These are phyloP conservation scores for Andrena bucephala DNA, from an alignment of 2,888 invertebrate genomes.

Conservation along the genomic window DNA sequence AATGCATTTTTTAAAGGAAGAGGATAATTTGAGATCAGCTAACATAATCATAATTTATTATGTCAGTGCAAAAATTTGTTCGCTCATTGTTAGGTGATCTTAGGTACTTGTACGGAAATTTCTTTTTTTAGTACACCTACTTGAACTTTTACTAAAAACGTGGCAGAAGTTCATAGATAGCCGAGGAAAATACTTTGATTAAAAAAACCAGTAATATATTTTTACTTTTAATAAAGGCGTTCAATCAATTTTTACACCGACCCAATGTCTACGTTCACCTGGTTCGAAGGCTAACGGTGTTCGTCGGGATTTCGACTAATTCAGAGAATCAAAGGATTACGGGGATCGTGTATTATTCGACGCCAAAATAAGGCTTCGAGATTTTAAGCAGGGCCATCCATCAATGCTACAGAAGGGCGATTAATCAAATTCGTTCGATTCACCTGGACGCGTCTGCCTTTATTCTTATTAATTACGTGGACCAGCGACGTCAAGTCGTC, in stretches of 20 bases:
- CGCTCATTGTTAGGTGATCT: too few relatives aligned
- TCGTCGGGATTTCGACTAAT: slow-evolving; percentile 22
- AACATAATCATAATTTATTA: slow-evolving; percentile 25
- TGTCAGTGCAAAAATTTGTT: too few relatives aligned
- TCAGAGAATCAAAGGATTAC: slow-evolving; percentile 30
- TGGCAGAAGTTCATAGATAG: too few relatives aligned
- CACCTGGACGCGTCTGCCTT: slow-evolving; percentile 46
- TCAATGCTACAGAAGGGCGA: slow-evolving; percentile 28
- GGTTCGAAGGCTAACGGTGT: slow-evolving; percentile 2
- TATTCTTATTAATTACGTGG: slow-evolving; percentile 62
- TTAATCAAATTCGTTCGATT: slow-evolving; percentile 55
- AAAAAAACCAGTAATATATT: too few relatives aligned
- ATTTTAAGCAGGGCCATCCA: slow-evolving; percentile 32
- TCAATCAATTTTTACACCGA: too few relatives aligned
- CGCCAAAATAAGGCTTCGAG: slow-evolving; percentile 26
- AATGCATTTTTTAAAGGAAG: neutral
- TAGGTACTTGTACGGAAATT: too few relatives aligned
- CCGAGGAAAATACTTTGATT: too few relatives aligned
- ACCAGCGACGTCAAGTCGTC: neutral
- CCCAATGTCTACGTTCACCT: slow-evolving; percentile 13
- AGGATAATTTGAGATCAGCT: neutral
- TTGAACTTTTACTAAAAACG: too few relatives aligned
- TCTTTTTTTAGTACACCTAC: too few relatives aligned
- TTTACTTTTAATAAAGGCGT: too few relatives aligned
- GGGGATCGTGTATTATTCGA: slow-evolving; percentile 25